Evolutionary conservation across 2,113 vertebrate species (phyloP).

Genomic region (Etheostoma spectabile): DNA sequence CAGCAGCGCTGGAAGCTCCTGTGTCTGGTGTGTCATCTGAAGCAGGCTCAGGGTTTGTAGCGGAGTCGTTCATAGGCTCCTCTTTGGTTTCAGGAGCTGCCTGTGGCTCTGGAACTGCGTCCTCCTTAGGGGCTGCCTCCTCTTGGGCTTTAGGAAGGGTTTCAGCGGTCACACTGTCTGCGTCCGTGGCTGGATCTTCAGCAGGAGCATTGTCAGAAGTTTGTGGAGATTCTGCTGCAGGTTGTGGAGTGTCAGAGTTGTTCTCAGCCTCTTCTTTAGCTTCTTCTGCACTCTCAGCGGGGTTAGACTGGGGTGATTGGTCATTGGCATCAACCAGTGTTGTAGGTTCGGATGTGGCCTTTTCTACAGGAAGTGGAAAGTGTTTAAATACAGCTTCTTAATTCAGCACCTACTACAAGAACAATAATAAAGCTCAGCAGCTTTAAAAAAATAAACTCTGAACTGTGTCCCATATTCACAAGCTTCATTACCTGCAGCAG

Average conservation of each 20-base stretch:
- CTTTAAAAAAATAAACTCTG: background rate
- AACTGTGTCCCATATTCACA: background rate
- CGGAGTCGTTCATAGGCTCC: background rate
- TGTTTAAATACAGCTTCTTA: constrained; percentile 5
- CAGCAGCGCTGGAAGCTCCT: constrained; percentile 7
- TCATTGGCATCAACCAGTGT: constrained; percentile 17
- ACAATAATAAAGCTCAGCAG: background rate
- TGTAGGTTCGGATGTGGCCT: constrained; percentile 24
- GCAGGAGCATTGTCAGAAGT: background rate
- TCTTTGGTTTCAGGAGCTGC: constrained; percentile 28
- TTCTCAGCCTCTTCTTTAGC: constrained; percentile 39
- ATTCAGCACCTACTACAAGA: background rate
- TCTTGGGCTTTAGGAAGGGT: constrained; percentile 15
- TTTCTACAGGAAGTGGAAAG: constrained; percentile 41
- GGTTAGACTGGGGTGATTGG: constrained; percentile 33
- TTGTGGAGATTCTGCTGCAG: constrained; percentile 30
- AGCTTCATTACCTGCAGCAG: constrained; percentile 70
- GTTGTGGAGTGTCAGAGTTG: constrained; percentile 7
- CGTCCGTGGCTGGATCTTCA: constrained; percentile 30
- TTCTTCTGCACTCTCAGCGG: constrained; percentile 47
- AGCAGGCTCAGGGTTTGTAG: constrained; percentile 31
- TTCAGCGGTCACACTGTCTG: constrained; percentile 13
- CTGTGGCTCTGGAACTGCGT: constrained; percentile 25
- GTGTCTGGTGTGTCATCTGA: constrained; percentile 13
- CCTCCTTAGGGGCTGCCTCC: constrained; percentile 17